Evolutionary conservation across 2,113 vertebrate species (phyloP).

Genomic region (Cyrtonyx montezumae): DNA sequence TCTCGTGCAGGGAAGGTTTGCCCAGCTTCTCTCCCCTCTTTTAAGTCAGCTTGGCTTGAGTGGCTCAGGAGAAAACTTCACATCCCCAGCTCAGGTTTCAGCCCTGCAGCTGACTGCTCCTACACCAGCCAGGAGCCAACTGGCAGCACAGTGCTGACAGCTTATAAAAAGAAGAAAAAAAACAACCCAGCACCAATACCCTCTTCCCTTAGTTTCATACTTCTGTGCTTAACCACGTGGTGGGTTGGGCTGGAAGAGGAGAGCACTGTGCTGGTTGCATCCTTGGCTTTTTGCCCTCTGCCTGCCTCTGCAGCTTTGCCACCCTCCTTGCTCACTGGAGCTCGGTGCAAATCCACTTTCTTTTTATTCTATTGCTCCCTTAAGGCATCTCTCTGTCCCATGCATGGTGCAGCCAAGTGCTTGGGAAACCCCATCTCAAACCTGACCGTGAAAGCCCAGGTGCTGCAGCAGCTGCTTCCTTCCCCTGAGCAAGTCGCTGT

Average conservation of each 20-base stretch:
- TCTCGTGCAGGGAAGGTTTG: not conserved
- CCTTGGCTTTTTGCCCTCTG: not conserved
- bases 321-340: too few relatives aligned
- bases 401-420: not conserved
- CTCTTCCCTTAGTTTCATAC: not conserved
- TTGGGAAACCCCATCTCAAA: not conserved
- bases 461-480: not conserved
- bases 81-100: accelerated
- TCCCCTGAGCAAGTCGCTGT: not conserved
- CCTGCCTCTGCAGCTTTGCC: not conserved
- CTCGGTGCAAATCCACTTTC: not conserved
- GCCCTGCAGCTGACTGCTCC: accelerated
- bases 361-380: not conserved
- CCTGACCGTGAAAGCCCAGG: accelerated
- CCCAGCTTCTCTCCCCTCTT: not conserved
- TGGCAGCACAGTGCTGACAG: not conserved
- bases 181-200: too few relatives aligned
- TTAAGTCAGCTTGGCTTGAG: not conserved
- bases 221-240: not conserved
- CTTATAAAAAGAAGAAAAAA: not conserved
- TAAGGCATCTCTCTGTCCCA: too few relatives aligned
- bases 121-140: accelerated
- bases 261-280: not conserved
- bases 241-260: not conserved
- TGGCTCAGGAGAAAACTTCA: not conserved